Evolutionary conservation across 2,888 invertebrate species (phyloP).

Genomic region (Caradrina clavipalpis): DNA sequence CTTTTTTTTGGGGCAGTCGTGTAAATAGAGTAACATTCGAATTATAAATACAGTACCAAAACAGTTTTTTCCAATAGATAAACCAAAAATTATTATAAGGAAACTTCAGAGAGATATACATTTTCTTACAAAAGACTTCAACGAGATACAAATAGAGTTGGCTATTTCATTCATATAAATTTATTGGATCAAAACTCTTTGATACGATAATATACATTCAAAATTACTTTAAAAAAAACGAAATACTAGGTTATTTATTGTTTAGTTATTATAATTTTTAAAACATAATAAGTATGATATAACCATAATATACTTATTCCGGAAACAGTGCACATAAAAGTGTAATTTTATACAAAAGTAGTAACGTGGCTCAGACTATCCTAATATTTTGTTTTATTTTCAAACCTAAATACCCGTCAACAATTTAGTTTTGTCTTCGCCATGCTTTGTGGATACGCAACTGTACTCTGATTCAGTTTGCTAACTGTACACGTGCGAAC

Average conservation of each 20-base stretch:
- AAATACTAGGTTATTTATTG: too few species aligned
- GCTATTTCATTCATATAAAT: background rate
- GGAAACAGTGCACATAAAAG: background rate
- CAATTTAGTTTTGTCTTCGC: slow-evolving; percentile 56
- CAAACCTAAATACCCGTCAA: slow-evolving; percentile 8
- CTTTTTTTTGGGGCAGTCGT: too few species aligned
- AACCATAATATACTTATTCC: too few species aligned
- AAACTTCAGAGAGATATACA: background rate
- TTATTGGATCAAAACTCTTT: background rate
- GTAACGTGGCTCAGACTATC: background rate
- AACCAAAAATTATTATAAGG: background rate
- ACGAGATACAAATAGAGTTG: slow-evolving; percentile 31
- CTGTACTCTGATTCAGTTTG: slow-evolving; percentile 59
- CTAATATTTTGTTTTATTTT: slow-evolving; percentile 13
- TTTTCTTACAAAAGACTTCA: slow-evolving; percentile 56
- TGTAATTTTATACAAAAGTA: background rate
- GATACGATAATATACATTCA: background rate
- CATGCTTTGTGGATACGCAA: slow-evolving; percentile 57
- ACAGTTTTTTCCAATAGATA: background rate
- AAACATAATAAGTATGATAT: too few species aligned
- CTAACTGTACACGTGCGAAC: slow-evolving; percentile 61
- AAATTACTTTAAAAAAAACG: too few species aligned
- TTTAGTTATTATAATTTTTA: too few species aligned
- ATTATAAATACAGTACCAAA: background rate
- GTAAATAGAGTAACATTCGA: background rate